Evolutionary conservation across 2,113 vertebrate species (phyloP), one percentile per base, ranked within the genome.

Genomic region (Stercorarius parasiticus): DNA sequence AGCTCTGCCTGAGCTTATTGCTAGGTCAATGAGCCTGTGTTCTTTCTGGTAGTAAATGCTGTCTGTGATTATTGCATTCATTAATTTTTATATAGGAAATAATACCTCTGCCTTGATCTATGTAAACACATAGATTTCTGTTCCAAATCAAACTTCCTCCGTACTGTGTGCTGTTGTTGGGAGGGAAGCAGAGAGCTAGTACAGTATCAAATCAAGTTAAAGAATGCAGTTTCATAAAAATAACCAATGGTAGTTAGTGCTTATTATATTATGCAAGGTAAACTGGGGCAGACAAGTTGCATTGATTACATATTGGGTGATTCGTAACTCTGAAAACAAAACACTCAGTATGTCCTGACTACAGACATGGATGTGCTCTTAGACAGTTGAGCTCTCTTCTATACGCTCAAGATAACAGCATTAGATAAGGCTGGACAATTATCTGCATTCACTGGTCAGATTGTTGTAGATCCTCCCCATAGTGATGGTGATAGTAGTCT

Each of bases 41-140:
- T 71, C 64, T 29, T 86, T 89, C 67, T 73, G 49, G 53, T 38
- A 50, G 40, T 45, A 69, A 70, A 65, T 77, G 77, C 43, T 84
- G 19, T 47, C 64, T 70, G 40, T 89, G 82, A 93, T 95, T 91
- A 93, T 59, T 95, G 64, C 64, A 72, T 77, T 89, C 77, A 89
- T 96, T 86, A 91, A 72, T 96, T 89, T 86, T 93, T 91, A 55
- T 77, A 69, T 22, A 77, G 58, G 38, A 80, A 91, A 77, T 76
- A 80, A 89, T 76, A 72, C 52, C n/a, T 86, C 77, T 86, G 47
- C 56, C 58, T 80, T 56, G 53, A 71, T 86, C 72, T 91, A 42
- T 84, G 69, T 32, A 79, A 93, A 76, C 64, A 85, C n/a, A 86
- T 7, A 62, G 84, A 93, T 93, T 88, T 80, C 69, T 91, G 26